phyloP scores from a whole-genome alignment of 2,888 invertebrate species.

The Scelioninae gen. 2 region DNA sequence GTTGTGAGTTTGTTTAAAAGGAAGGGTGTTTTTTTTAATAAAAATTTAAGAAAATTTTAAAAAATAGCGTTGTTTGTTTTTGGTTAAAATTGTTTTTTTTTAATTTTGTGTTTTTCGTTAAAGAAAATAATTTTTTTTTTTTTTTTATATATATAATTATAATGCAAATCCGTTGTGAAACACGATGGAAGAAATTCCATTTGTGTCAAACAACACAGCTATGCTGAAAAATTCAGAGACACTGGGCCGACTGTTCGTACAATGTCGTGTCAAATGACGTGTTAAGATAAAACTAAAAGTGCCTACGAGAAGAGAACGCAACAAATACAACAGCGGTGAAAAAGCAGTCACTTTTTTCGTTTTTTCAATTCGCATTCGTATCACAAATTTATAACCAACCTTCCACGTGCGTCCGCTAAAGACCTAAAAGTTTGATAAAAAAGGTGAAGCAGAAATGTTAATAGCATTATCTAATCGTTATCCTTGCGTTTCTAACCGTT shows the following conservation, averaged over 20 bases:
- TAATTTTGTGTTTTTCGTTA: no score
- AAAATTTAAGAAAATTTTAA: no score
- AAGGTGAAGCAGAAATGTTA: constrained; percentile 68
- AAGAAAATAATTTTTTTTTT: no score
- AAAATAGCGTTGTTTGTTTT: no score
- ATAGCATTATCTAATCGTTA: constrained; percentile 46
- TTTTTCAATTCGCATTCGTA: constrained; percentile 73
- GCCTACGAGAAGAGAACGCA: constrained; percentile 41
- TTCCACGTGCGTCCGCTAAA: constrained; percentile 82
- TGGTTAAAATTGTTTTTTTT: no score
- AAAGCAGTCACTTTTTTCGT: constrained; percentile 43
- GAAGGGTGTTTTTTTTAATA: no score
- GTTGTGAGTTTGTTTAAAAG: no score
- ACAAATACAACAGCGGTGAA: constrained; percentile 28
- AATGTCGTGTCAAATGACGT: constrained; percentile 31
- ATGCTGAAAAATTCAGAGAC: constrained; percentile 14
- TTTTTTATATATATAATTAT: no score
- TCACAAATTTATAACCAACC: constrained; percentile 77
- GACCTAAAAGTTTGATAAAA: constrained; percentile 76
- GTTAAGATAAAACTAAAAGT: constrained; percentile 47
- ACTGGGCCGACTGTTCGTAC: constrained; percentile 20
- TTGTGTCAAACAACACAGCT: no score
- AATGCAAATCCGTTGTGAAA: no score
- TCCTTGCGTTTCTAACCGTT: constrained; percentile 67
- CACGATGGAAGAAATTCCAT: no score